Conservation (phyloP, 2,888 invertebrate genomes). For the Himalopsyche anomala region DNA sequence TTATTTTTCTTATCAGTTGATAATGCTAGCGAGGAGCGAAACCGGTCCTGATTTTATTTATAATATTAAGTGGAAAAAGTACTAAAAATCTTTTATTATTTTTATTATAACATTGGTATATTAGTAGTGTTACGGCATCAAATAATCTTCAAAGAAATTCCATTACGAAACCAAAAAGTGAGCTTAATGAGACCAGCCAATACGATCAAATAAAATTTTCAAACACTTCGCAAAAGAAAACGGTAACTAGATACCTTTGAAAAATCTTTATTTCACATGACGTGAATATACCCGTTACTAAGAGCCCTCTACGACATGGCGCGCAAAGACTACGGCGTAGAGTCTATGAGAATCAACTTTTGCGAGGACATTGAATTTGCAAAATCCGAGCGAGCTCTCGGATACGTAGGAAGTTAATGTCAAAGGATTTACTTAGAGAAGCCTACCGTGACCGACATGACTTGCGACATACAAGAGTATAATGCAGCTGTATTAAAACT, state of each 20-base stretch:
- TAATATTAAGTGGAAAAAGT: no score
- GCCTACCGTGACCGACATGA: slow-evolving; percentile 34
- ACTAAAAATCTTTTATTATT: no score
- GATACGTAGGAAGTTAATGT: slow-evolving; percentile 24
- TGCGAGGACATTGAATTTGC: slow-evolving; percentile 41
- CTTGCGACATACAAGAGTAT: slow-evolving; percentile 19
- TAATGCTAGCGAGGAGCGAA: no score
- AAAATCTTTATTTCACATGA: slow-evolving; percentile 1
- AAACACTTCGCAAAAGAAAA: neutral
- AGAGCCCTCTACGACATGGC: neutral
- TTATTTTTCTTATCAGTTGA: no score
- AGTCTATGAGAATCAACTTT: slow-evolving; percentile 39
- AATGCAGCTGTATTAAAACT: slow-evolving; percentile 30
- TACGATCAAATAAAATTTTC: neutral
- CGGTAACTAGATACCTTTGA: neutral
- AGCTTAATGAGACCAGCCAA: no score
- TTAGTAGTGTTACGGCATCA: no score
- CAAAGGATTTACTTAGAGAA: slow-evolving; percentile 43
- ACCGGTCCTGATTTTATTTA: no score
- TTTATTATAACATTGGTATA: no score
- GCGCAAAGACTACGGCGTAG: neutral
- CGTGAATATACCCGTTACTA: neutral
- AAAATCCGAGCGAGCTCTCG: slow-evolving; percentile 6
- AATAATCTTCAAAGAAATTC: no score
- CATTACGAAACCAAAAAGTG: no score